Percentiles rank a stretch among this genome's conserved stretches.
Evolutionary conservation across 2,888 invertebrate genomes (phyloP).

Genomic region (Schizotus pectinicornis): DNA sequence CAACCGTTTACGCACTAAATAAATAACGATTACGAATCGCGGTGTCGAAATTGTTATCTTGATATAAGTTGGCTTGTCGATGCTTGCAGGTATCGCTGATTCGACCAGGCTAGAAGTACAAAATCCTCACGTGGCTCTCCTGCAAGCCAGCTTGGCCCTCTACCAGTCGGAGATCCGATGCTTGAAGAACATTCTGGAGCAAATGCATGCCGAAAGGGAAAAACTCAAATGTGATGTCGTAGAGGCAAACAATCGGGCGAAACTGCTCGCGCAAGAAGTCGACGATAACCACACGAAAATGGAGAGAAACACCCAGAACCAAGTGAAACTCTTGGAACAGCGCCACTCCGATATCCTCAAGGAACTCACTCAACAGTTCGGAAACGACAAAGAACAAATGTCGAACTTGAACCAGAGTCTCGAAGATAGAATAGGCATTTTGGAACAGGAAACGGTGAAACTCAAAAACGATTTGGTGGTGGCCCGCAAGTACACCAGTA

Average conservation of each 20-base stretch:
- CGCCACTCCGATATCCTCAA: conserved; percentile 79
- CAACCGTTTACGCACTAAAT: conserved; percentile 24
- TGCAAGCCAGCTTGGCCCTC: conserved; percentile 70
- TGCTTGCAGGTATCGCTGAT: conserved; percentile 38
- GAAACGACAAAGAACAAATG: conserved; percentile 77
- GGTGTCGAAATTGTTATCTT: too few species aligned
- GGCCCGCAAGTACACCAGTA: conserved; percentile 68
- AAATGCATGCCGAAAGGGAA: conserved; percentile 76
- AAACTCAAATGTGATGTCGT: conserved; percentile 79
- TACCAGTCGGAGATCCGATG: conserved; percentile 71
- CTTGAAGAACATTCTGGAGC: conserved; percentile 67
- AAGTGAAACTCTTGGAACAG: conserved; percentile 74
- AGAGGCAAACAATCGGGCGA: conserved; percentile 83
- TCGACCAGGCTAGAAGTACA: conserved; percentile 46
- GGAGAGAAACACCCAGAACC: conserved; percentile 76
- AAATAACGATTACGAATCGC: too few species aligned
- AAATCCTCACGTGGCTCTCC: conserved; percentile 60
- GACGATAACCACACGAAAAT: conserved; percentile 87
- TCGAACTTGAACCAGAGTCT: conserved; percentile 65
- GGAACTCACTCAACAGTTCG: conserved; percentile 71
- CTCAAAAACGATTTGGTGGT: conserved; percentile 68
- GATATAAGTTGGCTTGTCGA: not conserved
- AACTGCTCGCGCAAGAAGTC: conserved; percentile 84
- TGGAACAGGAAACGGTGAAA: conserved; percentile 73
- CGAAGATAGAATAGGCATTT: conserved; percentile 68